These are phyloP conservation scores for Chrysina gloriosa DNA, from an alignment of 2,888 invertebrate genomes.

Conservation along the genomic window DNA sequence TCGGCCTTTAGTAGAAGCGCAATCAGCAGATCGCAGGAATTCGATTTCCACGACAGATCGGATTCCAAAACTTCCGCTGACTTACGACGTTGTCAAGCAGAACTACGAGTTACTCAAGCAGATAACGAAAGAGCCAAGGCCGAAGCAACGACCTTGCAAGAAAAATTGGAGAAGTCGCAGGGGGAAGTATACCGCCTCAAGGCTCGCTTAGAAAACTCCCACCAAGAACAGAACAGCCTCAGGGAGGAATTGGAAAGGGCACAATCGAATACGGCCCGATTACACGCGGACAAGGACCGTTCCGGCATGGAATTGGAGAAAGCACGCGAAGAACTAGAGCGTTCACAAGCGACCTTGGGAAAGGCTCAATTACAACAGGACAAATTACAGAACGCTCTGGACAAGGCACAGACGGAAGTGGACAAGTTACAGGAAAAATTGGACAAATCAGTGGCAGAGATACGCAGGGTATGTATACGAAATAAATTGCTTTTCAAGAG, in stretches of 20 bases:
- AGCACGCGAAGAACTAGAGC: slow-evolving; percentile 87
- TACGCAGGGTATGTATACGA: slow-evolving; percentile 76
- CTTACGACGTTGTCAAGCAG: slow-evolving; percentile 87
- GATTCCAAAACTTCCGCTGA: slow-evolving; percentile 85
- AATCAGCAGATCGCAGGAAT: slow-evolving; percentile 70
- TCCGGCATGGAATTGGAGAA: slow-evolving; percentile 88
- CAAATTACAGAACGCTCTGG: slow-evolving; percentile 88
- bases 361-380: slow-evolving; percentile 93
- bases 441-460: slow-evolving; percentile 85
- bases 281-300: slow-evolving; percentile 90
- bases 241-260: slow-evolving; percentile 92
- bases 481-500: not conserved
- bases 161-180: slow-evolving; percentile 93
- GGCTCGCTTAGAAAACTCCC: slow-evolving; percentile 93
- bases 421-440: slow-evolving; percentile 90
- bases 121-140: slow-evolving; percentile 88
- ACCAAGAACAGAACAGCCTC: slow-evolving; percentile 92
- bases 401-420: slow-evolving; percentile 90
- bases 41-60: slow-evolving; percentile 42
- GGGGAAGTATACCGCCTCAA: slow-evolving; percentile 95
- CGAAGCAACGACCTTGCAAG: slow-evolving; percentile 87
- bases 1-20: slow-evolving; percentile 87
- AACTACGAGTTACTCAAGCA: slow-evolving; percentile 89
- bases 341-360: slow-evolving; percentile 88
- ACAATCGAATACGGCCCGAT: slow-evolving; percentile 83